Base-by-base conservation (phyloP, 2,113 vertebrate species). In the Brachypodius melanocephalos region DNA sequence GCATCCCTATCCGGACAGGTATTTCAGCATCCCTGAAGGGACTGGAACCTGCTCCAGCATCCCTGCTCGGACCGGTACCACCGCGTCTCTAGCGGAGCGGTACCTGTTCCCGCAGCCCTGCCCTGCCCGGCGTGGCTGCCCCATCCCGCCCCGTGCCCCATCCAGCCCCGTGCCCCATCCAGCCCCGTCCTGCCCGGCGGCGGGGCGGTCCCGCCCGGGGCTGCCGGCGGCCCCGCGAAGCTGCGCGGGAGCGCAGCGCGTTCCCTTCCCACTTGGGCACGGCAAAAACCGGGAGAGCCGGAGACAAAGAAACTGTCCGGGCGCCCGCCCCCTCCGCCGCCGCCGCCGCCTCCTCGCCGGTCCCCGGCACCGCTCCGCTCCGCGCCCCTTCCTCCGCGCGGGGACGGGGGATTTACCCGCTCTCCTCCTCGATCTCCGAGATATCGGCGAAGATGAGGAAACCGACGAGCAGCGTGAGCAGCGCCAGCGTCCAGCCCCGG, bases 371-470 rank as follows among this genome's bases (percentile, higher is more conserved):
- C 36, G 68, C 68, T 51, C 76, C 34, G 68, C 68, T 71, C 69
- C 68, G 81, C 81, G 58, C 68, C 68, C 68, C 49, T 55, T 73
- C 49, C 49, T 62, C 63, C 29, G 74, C 72, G 10, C 38, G 14
- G 14, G 31, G 55, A 9, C 36, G 38, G 49, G 31, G 38, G 89
- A 97, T 98, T 98, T 97, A 99, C 99, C 98, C 98, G 95, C 98
- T 98, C 96, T 98, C 98, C 89, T 98, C 97, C 89, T 99, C 98
- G 95, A 99, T 98, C 98, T 99, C 98, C 79, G 99, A 98, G 83
- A 99, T 98, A 97, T 99, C 98, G 12, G 98, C 98, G 91, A 99
- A 96, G 68, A 99, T 98, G 61, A 99, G 95, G 86, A 99, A 97
- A 65, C 98, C 96, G 71, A 98, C 98, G 32, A 99, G 97, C 86